These are phyloP conservation scores for Cynopterus brachyotis DNA, from an alignment of 2,113 vertebrate genomes.

Conservation along the genomic window DNA sequence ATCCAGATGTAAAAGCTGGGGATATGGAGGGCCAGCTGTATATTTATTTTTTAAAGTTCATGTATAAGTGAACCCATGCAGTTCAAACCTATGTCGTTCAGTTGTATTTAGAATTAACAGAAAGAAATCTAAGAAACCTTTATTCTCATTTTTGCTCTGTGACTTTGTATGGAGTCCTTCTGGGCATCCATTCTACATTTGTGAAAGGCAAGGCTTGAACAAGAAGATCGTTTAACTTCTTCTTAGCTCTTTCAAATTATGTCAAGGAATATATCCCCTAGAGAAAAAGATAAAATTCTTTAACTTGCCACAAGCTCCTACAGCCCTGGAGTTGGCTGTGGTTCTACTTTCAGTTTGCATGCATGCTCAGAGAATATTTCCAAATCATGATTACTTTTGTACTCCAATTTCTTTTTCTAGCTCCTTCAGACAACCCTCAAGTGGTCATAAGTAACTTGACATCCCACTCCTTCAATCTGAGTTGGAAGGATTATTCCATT, in stretches of 20 bases:
- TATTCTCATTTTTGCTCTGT: neutral
- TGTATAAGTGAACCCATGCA: neutral
- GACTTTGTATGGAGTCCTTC: neutral
- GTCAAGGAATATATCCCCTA: neutral
- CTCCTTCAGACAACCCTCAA: conserved; percentile 37
- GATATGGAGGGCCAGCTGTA: neutral
- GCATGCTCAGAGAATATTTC: neutral
- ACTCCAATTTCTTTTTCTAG: conserved; percentile 64
- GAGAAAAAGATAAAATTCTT: neutral
- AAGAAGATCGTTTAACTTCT: neutral
- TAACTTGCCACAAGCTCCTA: too few relatives aligned
- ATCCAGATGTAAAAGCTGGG: neutral
- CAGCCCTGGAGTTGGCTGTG: neutral
- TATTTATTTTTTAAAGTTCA: neutral
- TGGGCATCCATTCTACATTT: neutral
- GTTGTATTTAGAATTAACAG: neutral
- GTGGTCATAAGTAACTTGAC: conserved; percentile 55
- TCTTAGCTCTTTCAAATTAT: neutral
- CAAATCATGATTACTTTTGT: conserved; percentile 23
- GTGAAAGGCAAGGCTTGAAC: neutral
- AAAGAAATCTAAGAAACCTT: neutral
- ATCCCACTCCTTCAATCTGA: conserved; percentile 70
- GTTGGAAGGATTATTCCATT: conserved; percentile 74
- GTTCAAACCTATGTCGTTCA: neutral
- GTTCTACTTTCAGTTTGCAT: neutral